Evolutionary conservation across 2,113 vertebrate genomes (phyloP), one percentile per base, ranked within the genome.

Genomic region (Mesoclemmys tuberculata): DNA sequence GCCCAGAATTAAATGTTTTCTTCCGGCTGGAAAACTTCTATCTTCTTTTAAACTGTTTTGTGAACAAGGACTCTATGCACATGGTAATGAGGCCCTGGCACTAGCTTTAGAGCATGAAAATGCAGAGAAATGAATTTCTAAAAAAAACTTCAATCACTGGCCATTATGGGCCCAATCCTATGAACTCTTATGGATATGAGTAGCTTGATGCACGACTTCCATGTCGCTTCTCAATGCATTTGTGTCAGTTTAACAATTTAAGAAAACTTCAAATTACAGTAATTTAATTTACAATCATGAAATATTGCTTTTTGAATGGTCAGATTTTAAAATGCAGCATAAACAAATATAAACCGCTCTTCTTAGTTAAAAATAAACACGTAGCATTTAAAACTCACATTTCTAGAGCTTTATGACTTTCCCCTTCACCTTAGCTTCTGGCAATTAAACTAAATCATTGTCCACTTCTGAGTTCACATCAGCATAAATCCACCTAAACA

Each of bases 1-100:
- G 46, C 31, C 38, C 19, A 27, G 46, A 44, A 41, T 78, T 8
- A 26, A 38, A 35, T 8, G n/a, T 7, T 56, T 87, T 77, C 56
- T 29, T 51, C 82, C 64, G 68, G 56, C 41, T 11, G 1, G 29
- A 71, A 38, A 38, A 2, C 68, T 51, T 5, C 68, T 35, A 38
- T 10, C 64, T 80, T 52, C 46, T 80, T n/a, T 85, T 22, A 12
- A 44, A 86, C 0, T 0, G 5, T 35, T 27, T 6, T 46, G 54
- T 18, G 27, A 27, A 41, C 80, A n/a, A 54, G 29, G 46, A n/a
- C 55, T 82, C 41, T 46, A 27, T 5, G 1, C 7, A 52, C 89
- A 38, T 0, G 5, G 7, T 14, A 82, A 24, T 0, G 0, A 64
- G 82, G 68, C 64, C 79, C 41, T 1, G 2, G 1, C 5, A 71